Base-by-base conservation (phyloP, 1,140 invertebrate species). In the Amphibalanus amphitrite region DNA sequence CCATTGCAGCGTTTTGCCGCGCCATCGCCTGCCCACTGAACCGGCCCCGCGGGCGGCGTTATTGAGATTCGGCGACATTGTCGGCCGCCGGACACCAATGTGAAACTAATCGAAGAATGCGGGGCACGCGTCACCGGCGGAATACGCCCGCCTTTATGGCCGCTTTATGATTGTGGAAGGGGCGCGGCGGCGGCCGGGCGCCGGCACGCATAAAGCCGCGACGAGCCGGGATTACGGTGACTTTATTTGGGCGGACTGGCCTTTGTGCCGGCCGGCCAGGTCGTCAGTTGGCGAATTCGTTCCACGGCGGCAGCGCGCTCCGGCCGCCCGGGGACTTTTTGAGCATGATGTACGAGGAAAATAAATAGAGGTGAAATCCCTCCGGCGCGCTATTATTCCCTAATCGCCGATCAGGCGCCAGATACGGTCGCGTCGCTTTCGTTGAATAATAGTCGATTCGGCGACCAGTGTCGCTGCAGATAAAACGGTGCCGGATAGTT, bases 311-410 rank as follows among this genome's bases (percentile, higher is more conserved):
- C 47, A 20, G 47, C 20, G 20, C 47, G 13, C 47, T 6, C 33
- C 33, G 10, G 6, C 13, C 47, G 20, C 47, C 47, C 10, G 47
- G 47, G 47, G 47, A 59, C 47, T 59, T 59, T 59, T 59, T 59
- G 47, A 59, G 47, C 47, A 23, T 59, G 47, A 59, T 59, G 47
- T 59, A 59, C 47, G 47, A 59, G 47, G 47, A 59, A 59, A 59
- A 59, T 59, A 59, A 59, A 59, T 59, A 59, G 47, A 59, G 47
- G 47, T 59, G 47, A 59, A 59, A 59, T 59, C 47, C 47, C 47
- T 59, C 47, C 17, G 47, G 47, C 47, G 47, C 10, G 47, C 47
- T 20, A 59, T 59, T 59, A 59, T 59, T 59, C 47, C 47, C 47
- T 59, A 59, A 59, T 59, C 47, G 47, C 6, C 47, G 47, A 59